Evolutionary conservation across 2,797 vertebrate genomes (phyloP).

Genomic region (Hydrocynus forskahlii): DNA sequence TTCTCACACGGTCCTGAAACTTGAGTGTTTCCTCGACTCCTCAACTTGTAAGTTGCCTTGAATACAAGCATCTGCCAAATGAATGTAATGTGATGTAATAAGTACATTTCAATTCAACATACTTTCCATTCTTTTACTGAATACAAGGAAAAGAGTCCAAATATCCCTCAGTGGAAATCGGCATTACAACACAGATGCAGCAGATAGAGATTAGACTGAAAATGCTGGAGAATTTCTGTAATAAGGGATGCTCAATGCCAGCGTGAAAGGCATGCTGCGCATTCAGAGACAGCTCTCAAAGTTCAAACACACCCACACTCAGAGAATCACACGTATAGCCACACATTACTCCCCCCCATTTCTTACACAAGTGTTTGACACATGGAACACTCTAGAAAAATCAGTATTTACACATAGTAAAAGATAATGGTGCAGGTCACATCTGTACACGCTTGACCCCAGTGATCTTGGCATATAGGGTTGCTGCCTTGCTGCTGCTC

Average conservation of each 20-base stretch:
- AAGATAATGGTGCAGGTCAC: constrained; percentile 48
- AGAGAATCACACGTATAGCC: neutral
- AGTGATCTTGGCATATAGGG: constrained; percentile 51
- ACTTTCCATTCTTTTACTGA: no score
- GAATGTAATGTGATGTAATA: no score
- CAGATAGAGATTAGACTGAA: neutral
- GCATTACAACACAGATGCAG: neutral
- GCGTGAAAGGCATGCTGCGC: constrained; percentile 54
- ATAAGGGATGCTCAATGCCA: constrained; percentile 8
- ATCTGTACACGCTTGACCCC: constrained; percentile 13
- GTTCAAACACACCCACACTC: neutral
- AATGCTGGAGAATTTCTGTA: neutral
- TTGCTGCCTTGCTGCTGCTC: constrained; percentile 39
- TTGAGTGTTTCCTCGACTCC: no score
- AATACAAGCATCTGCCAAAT: no score
- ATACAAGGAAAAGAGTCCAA: neutral
- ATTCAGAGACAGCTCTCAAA: constrained; percentile 12
- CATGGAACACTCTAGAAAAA: constrained; percentile 28
- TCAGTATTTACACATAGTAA: constrained; percentile 47
- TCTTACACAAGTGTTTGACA: constrained; percentile 45
- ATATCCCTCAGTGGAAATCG: neutral
- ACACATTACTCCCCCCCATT: constrained; percentile 36
- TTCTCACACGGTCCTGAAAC: no score
- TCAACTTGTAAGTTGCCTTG: no score
- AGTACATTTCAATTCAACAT: no score